These are phyloP conservation scores for Antheraea assamensis DNA, from an alignment of 2,888 invertebrate species.

Conservation along the genomic window DNA sequence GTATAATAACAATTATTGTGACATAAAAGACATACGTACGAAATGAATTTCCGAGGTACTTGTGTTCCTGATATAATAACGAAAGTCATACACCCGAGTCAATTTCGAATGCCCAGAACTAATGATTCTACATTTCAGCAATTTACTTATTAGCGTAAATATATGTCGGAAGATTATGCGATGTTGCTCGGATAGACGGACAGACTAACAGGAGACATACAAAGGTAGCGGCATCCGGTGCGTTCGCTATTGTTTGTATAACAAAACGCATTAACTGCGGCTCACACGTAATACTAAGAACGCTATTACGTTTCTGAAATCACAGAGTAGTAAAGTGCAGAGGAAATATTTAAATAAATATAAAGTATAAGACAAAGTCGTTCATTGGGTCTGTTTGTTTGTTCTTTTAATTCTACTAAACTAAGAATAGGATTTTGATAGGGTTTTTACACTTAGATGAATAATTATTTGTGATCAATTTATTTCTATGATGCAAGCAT, in stretches of 20 bases:
- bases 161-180: slow-evolving; percentile 12
- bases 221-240: slow-evolving; percentile 40
- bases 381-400: too few relatives aligned
- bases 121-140: neutral
- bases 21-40: too few relatives aligned
- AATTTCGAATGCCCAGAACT: neutral
- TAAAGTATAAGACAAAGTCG: too few relatives aligned
- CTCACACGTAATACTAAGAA: slow-evolving; percentile 59
- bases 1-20: too few relatives aligned
- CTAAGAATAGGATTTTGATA: too few relatives aligned
- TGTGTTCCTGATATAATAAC: too few relatives aligned
- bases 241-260: slow-evolving; percentile 47
- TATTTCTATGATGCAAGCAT: too few relatives aligned
- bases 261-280: slow-evolving; percentile 48
- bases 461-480: too few relatives aligned
- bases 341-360: slow-evolving; percentile 25
- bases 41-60: too few relatives aligned
- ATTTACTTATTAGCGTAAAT: slow-evolving; percentile 1
- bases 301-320: slow-evolving; percentile 57
- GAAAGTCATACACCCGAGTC: neutral
- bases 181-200: slow-evolving; percentile 27
- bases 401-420: too few relatives aligned
- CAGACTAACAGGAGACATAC: slow-evolving; percentile 31
- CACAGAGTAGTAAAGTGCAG: slow-evolving; percentile 38
- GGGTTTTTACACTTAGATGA: too few relatives aligned